These are phyloP conservation scores for Melipona bicolor DNA, from an alignment of 2,888 invertebrate species.

Conservation along the genomic window DNA sequence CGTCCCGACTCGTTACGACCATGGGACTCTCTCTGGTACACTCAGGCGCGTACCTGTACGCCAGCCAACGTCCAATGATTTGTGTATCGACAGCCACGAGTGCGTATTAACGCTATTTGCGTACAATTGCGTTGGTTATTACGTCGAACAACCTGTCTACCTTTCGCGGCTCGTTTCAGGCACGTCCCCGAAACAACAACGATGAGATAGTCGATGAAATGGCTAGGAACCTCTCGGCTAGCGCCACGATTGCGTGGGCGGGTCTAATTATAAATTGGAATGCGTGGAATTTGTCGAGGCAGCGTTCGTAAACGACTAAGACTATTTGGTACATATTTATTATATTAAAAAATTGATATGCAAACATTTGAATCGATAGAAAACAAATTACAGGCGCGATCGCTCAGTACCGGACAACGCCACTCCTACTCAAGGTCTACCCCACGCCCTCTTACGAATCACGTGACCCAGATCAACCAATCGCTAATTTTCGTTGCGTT, in stretches of 20 bases:
- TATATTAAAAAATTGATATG: too few relatives aligned
- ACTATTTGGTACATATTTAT: too few relatives aligned
- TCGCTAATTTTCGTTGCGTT: too few relatives aligned
- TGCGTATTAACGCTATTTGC: constrained; percentile 20
- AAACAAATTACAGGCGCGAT: too few relatives aligned
- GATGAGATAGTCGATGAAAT: not conserved
- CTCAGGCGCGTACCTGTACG: not conserved
- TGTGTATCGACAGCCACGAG: constrained; percentile 8
- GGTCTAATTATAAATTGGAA: not conserved
- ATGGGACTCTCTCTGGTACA: not conserved
- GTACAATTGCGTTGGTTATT: constrained; percentile 49
- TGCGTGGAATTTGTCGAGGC: not conserved
- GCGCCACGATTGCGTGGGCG: not conserved
- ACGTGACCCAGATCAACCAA: too few relatives aligned
- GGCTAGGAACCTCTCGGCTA: not conserved
- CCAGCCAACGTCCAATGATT: not conserved
- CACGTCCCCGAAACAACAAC: constrained; percentile 39
- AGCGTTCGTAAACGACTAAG: not conserved
- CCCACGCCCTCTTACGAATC: too few relatives aligned
- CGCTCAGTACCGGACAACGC: too few relatives aligned
- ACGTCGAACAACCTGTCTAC: constrained; percentile 26
- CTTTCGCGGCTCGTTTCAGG: constrained; percentile 38
- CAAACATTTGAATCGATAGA: too few relatives aligned
- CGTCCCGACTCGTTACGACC: not conserved
- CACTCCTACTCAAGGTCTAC: too few relatives aligned